Evolutionary conservation across 2,797 vertebrate genomes (phyloP).

Genomic region (Molossus alvarezi): DNA sequence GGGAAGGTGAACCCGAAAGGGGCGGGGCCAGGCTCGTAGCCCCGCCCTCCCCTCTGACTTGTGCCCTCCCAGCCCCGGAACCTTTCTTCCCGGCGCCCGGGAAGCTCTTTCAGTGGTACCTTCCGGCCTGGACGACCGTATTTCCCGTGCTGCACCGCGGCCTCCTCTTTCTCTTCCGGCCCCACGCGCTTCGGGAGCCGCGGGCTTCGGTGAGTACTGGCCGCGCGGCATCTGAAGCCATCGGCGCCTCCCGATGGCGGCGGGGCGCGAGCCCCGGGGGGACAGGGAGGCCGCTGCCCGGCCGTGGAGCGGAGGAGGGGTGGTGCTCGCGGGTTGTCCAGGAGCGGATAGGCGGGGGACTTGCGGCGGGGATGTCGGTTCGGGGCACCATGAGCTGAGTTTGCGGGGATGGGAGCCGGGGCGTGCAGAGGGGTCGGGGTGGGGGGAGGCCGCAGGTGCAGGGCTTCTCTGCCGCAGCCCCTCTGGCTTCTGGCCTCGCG

Average conservation of each 20-base stretch:
- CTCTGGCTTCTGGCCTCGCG: background rate
- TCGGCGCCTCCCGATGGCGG: background rate
- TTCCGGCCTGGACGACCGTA: background rate
- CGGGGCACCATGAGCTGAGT: background rate
- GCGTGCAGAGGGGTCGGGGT: background rate
- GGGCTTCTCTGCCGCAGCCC: background rate
- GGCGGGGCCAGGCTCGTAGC: background rate
- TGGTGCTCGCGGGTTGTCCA: background rate
- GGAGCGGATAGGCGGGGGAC: background rate
- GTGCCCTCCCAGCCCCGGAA: constrained; percentile 36
- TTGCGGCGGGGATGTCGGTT: background rate
- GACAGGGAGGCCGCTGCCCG: background rate
- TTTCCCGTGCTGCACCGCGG: constrained; percentile 61
- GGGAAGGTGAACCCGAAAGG: fast-evolving
- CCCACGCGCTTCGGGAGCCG: constrained; percentile 79
- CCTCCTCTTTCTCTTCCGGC: constrained; percentile 90
- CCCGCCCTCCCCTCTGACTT: fast-evolving
- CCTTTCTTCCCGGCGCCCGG: background rate
- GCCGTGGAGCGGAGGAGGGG: background rate
- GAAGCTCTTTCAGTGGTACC: constrained; percentile 59
- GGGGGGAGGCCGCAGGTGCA: background rate
- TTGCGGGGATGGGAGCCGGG: background rate
- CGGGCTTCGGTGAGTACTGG: background rate
- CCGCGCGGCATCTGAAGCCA: constrained; percentile 36
- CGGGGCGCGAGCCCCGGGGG: background rate